These are phyloP conservation scores for Lithophane leautieri DNA, from an alignment of 2,888 invertebrate genomes.

Conservation along the genomic window DNA sequence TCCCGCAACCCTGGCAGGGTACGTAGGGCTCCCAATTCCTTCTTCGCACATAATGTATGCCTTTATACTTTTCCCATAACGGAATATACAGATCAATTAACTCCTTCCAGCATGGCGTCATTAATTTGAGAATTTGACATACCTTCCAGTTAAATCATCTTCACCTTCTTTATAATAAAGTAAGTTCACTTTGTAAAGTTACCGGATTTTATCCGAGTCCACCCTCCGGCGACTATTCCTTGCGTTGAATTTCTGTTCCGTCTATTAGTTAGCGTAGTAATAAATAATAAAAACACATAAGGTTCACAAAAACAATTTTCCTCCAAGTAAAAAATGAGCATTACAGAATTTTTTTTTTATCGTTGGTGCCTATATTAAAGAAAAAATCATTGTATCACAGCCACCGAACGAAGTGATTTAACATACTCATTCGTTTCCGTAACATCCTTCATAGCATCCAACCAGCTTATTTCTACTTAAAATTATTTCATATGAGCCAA, in stretches of 20 bases:
- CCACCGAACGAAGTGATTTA: not conserved
- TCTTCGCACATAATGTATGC: not conserved
- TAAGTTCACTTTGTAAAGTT: conserved; percentile 5
- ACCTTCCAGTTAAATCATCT: conserved; percentile 8
- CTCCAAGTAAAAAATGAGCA: not conserved
- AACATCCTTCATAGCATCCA: conserved; percentile 38
- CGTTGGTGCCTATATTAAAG: not conserved
- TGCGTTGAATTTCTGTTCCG: conserved; percentile 11
- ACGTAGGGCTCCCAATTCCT: not conserved
- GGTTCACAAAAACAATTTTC: not conserved
- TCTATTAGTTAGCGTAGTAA: not conserved
- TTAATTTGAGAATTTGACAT: conserved; percentile 9
- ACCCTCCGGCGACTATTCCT: not conserved
- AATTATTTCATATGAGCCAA: conserved; percentile 46
- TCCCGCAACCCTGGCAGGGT: no score
- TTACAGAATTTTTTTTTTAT: not conserved
- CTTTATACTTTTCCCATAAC: not conserved
- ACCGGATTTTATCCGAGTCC: not conserved
- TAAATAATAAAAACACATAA: not conserved
- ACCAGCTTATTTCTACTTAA: conserved; percentile 22
- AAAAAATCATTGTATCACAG: not conserved
- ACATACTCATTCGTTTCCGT: conserved; percentile 14
- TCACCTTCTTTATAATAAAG: no score
- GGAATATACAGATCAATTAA: not conserved
- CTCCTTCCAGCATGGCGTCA: not conserved